Evolutionary conservation across 1,140 invertebrate genomes (phyloP), one percentile per base, ranked within the genome.

Genomic region (Macrosteles quadrilineatus): DNA sequence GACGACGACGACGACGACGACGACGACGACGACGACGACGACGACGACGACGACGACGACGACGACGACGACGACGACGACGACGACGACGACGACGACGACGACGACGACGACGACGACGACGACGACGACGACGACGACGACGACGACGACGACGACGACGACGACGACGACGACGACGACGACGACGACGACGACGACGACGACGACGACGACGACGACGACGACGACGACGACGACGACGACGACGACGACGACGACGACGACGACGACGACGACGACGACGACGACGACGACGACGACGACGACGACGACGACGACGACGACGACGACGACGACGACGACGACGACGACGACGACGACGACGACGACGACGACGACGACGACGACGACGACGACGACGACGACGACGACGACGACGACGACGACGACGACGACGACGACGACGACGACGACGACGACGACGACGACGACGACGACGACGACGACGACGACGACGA

Each of bases 151-250:
- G 66, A 68, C 3, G 43, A 55, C 29, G 43, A 55, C 1, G 43
- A 31, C 3, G 43, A 32, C 6, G 27, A 55, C 12, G 14, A 68
- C 4, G 66, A 55, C 9, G 43, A 68, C 3, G 66, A 68, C 1
- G 66, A 68, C 6, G 66, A 55, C 1, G 66, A 68, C n/a, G 45
- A 68, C n/a, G 66, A 68, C 1, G 43, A 68, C n/a, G 43, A 68
- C 2, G 66, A 53, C 4, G 66, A 55, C 2, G 43, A 53, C 12
- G 43, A 53, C 4, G 43, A 50, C 6, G 40, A n/a, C 40, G 66
- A 55, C 1, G 43, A 68, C 30, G 45, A 53, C 1, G 43, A 50
- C 30, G 43, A 68, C 0, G 66, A 55, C 2, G 66, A 68, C n/a
- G 66, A 68, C 17, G 47, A 68, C 27, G 66, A 55, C 4, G 30